Evolutionary conservation across 1,140 invertebrate genomes (phyloP), one percentile per base, ranked within the genome.

Genomic region (Tribolium castaneum): DNA sequence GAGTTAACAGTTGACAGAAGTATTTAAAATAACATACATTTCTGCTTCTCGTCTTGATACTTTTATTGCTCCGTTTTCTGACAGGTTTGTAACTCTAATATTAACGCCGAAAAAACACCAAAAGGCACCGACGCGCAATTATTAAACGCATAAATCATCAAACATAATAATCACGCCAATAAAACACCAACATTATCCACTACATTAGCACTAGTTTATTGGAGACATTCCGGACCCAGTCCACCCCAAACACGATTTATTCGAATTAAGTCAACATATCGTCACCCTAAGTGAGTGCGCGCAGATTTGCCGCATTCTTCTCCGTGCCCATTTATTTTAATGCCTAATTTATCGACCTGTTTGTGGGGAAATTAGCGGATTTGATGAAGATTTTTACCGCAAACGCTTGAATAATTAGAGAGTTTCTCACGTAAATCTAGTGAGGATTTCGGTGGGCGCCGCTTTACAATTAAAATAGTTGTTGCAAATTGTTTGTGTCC

Each of bases 1-100:
- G 62, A 77, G 77, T 80, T 78, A 66, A 80, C 77, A 83, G 82
- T 80, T 83, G 82, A 83, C 82, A 79, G 82, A 51, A 77, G 75
- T 79, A 79, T 83, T 83, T 83, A 83, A 83, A 83, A 83, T 79
- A 83, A 83, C 80, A 83, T 83, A 83, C 82, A 80, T 81, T 81
- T 83, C 82, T 83, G 82, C 77, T 83, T 83, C 80, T 81, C 77
- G 80, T 83, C 82, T 76, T 80, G 77, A 76, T 56, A 75, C 49
- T 49, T 78, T 81, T 80, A 80, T 80, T 73, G 35, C 76, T 56
- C 45, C 22, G 16, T 70, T 52, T 70, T 71, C 49, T 70, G 73
- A 66, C 52, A 52, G 52, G 45, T 50, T 76, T 76, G 51, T 35
- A 35, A 13, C 54, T 76, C 35, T 50, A 66, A 66, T 50, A 76